Conservation (phyloP, 2,113 vertebrate species). For the Tetraodon nigroviridis region DNA sequence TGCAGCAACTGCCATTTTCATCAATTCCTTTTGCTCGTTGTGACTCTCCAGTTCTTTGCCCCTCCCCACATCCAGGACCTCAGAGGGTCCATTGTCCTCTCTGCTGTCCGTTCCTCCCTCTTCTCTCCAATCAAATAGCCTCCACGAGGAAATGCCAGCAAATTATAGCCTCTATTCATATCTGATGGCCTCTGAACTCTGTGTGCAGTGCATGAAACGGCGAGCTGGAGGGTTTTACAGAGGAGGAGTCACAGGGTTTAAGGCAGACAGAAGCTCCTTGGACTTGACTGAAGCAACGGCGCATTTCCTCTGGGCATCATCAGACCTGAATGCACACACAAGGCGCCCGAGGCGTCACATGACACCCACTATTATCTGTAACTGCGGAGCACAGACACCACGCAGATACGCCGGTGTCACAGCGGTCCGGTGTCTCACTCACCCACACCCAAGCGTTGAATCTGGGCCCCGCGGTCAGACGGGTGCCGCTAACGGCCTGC, state of each 20-base stretch:
- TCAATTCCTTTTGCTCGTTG: not conserved
- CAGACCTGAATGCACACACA: not conserved
- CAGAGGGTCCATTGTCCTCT: constrained; percentile 61
- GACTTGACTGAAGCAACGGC: constrained; percentile 30
- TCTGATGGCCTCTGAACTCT: constrained; percentile 63
- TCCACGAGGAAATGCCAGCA: constrained; percentile 69
- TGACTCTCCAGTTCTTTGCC: not conserved
- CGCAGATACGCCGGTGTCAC: constrained; percentile 16
- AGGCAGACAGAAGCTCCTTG: constrained; percentile 21
- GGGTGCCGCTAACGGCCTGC: constrained; percentile 55
- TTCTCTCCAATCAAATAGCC: constrained; percentile 60
- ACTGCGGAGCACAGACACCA: constrained; percentile 6
- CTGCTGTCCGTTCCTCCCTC: constrained; percentile 33
- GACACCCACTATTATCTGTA: constrained; percentile 4
- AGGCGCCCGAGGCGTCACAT: constrained; percentile 16
- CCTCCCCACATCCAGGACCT: constrained; percentile 17
- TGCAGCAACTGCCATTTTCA: not conserved
- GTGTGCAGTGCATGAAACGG: constrained; percentile 11
- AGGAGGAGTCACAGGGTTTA: constrained; percentile 15
- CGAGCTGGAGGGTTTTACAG: constrained; percentile 1
- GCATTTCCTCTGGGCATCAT: constrained; percentile 43
- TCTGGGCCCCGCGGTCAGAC: constrained; percentile 48
- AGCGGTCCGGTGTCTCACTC: constrained; percentile 13
- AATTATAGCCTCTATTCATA: constrained; percentile 67
- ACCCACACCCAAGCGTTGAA: constrained; percentile 30